A percentile compares a stretch with the other conserved stretches of the same genome.
phyloP scores from a whole-genome alignment of 2,113 vertebrate species.

The Salminus brasiliensis region DNA sequence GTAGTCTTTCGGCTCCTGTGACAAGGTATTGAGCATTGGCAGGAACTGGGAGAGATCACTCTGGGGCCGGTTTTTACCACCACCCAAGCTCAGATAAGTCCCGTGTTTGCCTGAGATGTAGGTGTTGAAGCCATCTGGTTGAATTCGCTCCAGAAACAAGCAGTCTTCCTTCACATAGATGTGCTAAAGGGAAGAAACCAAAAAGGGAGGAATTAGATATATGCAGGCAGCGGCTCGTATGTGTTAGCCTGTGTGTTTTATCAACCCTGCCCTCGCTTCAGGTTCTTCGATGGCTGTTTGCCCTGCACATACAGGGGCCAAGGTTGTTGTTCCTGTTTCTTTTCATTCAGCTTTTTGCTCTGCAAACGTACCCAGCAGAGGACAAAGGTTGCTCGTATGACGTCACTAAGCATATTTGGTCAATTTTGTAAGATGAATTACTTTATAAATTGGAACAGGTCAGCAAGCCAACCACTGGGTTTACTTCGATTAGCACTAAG shows the following conservation, averaged over 20 bases:
- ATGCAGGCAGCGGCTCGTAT: background rate
- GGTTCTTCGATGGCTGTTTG: conserved; percentile 70
- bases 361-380: conserved; percentile 68
- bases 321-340: conserved; percentile 72
- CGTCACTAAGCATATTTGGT: conserved; percentile 46
- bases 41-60: conserved; percentile 86
- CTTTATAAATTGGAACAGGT: background rate
- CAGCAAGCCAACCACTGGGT: background rate
- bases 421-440: conserved; percentile 46
- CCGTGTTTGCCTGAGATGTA: conserved; percentile 82
- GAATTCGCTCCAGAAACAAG: conserved; percentile 86
- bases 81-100: conserved; percentile 81
- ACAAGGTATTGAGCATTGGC: conserved; percentile 80
- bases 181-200: conserved; percentile 64
- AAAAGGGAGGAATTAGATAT: background rate
- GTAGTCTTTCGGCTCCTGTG: conserved; percentile 50
- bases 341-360: conserved; percentile 72
- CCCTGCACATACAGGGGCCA: conserved; percentile 65
- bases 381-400: conserved; percentile 71
- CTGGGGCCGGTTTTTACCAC: conserved; percentile 76
- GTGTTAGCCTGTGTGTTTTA: conserved; percentile 22
- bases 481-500: background rate
- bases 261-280: conserved; percentile 40
- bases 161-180: conserved; percentile 85
- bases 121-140: conserved; percentile 84